Evolutionary conservation across 2,888 invertebrate genomes (phyloP), one percentile per base, ranked within the genome.

Genomic region (Julus scanicus): DNA sequence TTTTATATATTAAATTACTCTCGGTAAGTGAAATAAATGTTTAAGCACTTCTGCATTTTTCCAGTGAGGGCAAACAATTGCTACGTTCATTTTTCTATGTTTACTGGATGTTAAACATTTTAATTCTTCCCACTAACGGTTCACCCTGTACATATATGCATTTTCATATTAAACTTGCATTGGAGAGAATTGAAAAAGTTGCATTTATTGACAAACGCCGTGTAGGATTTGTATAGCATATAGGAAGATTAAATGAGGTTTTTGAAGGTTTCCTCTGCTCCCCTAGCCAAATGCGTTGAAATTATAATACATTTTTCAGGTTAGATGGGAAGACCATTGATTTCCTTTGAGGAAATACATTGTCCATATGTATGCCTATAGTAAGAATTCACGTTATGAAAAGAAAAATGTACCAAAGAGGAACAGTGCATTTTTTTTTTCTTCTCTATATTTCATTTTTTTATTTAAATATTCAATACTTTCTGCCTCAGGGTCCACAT

Each of bases 241-340:
- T 80, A 37, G 80, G 80, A 20, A 80, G 80, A 80, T 80, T 80
- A 80, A 80, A 80, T 80, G 80, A 80, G 80, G 9, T 80, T 80
- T 80, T 80, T 37, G 29, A 37, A 37, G 37, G 80, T 9, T 80
- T 80, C 15, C 80, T 80, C 80, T 37, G 37, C 29, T 29, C 37
- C 20, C 80, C 80, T 20, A 37, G 20, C 80, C 29, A 80, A 80
- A 20, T 80, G 15, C 29, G 80, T 80, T 80, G 80, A 29, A 80
- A 80, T 80, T 80, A 80, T 80, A 37, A 29, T 80, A 80, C 80
- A 80, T 80, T 80, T 80, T 80, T 80, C 80, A 80, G 80, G 80
- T 37, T 80, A 37, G 80, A 80, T 80, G 80, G 80, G 80, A 37
- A 37, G 80, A 37, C 80, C 80, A 80, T 80, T 80, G 80, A 80